Base-by-base conservation (phyloP, 2,113 vertebrate genomes). In the Megaceryle maxima region DNA sequence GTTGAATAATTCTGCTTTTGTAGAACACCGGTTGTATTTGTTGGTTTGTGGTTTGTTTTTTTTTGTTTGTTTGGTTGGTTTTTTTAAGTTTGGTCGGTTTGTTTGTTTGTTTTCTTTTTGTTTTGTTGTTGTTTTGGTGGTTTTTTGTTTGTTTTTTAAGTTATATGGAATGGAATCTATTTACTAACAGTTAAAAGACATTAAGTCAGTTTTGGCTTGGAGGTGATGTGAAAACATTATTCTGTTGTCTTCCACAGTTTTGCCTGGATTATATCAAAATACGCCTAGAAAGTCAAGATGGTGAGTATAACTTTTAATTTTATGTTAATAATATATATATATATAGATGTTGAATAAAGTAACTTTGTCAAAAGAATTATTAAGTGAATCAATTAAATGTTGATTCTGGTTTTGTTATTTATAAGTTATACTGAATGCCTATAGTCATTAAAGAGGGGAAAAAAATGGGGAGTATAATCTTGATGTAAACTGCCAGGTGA, bases 201-300 rank as follows among this genome's bases (percentile, higher is more conserved):
- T 80, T 85, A 66, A 50, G 39, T 63, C n/a, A 72, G 0, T 55
- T 89, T 69, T 33, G 2, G 13, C 90, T 85, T 69, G 37, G 44
- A 79, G 60, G 43, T 66, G 55, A 48, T 35, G 5, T 59, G 29
- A 85, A 80, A 55, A 46, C 55, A 39, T 0, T 83, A 35, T 1
- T 79, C 11, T 85, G 33, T 87, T 97, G 46, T 74, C 94, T 94
- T 96, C 97, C 92, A 90, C 97, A 99, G 99, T 99, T 99, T 97
- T 98, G 98, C 94, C 97, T 99, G 75, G 99, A 99, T 63, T 97
- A 97, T 95, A 99, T 99, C 97, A 98, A 99, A 97, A 99, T 99
- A 97, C 98, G 98, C 41, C 98, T 99, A 25, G 98, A 99, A 98
- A 99, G 99, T 99, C 98, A 98, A 97, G 92, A 94, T 63, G 96